Evolutionary conservation across 2,888 invertebrate species (phyloP), one percentile per base, ranked within the genome.

Genomic region (Ceraclea dissimilis): DNA sequence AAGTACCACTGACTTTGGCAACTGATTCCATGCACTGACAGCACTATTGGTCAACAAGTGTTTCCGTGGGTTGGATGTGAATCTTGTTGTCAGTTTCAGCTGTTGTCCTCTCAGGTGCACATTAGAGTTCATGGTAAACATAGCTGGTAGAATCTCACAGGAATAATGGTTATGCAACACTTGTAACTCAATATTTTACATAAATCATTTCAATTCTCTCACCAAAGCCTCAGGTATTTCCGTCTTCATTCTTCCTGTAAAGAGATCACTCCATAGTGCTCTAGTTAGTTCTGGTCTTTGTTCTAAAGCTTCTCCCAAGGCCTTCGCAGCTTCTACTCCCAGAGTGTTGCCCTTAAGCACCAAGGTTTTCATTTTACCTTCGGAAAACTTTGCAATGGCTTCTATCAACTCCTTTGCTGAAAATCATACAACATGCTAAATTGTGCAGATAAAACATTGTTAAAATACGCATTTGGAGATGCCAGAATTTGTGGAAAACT

Each of bases 251-350:
- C 99, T 79, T 0, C 97, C 92, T 0, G 98, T 98, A 69, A 99
- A 99, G 82, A 99, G 86, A 67, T 99, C 97, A 59, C 93, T 94
- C 90, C 96, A 97, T 54, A 90, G 71, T 0, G 95, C 95, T 67
- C 86, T 82, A 61, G 86, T 79, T 61, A 92, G 80, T 67, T 90
- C 87, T 0, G 88, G 86, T 64, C 91, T 90, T 17, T 75, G 79
- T 64, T 87, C 84, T 46, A 97, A 71, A 0, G 90, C 87, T 66
- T 86, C 83, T 0, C 89, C 90, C 54, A 98, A 88, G 1, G 83
- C 90, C 67, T 86, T 80, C 0, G 96, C 92, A 0, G 95, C 96
- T 16, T 86, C 85, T 11, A 93, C 89, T 0, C 97, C 96, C 19
- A 97, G 74, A 0, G 96, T 95, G 69, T 97, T 97, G 6, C 96